phyloP scores from a whole-genome alignment of 2,797 vertebrate genomes.

The Trichosurus vulpecula region DNA sequence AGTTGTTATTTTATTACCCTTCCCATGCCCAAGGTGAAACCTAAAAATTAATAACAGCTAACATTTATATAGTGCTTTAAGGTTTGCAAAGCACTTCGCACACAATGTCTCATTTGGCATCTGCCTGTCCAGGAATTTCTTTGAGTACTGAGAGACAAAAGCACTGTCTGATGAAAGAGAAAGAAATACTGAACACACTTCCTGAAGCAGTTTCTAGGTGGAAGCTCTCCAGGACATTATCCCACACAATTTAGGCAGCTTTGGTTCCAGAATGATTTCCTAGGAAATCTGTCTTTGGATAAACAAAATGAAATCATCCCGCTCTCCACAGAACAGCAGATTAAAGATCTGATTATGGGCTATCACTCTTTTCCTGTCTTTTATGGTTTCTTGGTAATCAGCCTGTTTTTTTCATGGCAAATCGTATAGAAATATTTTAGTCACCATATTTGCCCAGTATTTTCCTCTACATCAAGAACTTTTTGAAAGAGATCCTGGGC shows the following conservation, averaged over 20 bases:
- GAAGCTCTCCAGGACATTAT: neutral
- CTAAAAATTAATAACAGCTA: neutral
- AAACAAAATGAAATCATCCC: conserved; percentile 1
- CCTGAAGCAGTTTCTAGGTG: neutral
- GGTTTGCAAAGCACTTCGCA: neutral
- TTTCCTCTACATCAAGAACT: conserved; percentile 62
- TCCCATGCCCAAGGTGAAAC: neutral
- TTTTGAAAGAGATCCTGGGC: conserved; percentile 75
- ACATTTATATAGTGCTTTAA: neutral
- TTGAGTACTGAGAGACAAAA: neutral
- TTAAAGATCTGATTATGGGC: conserved; percentile 46
- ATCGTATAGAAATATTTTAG: conserved; percentile 41
- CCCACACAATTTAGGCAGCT: neutral
- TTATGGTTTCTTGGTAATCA: conserved; percentile 52
- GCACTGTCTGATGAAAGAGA: neutral
- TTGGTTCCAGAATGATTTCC: neutral
- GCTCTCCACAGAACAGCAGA: neutral
- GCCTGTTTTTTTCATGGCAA: conserved; percentile 69
- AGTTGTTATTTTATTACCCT: neutral
- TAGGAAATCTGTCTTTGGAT: neutral
- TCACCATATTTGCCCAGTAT: conserved; percentile 49
- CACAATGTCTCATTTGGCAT: neutral
- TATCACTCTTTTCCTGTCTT: conserved; percentile 18
- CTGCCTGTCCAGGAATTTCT: conserved; percentile 9
- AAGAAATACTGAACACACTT: neutral